Conservation (phyloP, 2,888 invertebrate genomes). For the Drosophila pegasa region DNA sequence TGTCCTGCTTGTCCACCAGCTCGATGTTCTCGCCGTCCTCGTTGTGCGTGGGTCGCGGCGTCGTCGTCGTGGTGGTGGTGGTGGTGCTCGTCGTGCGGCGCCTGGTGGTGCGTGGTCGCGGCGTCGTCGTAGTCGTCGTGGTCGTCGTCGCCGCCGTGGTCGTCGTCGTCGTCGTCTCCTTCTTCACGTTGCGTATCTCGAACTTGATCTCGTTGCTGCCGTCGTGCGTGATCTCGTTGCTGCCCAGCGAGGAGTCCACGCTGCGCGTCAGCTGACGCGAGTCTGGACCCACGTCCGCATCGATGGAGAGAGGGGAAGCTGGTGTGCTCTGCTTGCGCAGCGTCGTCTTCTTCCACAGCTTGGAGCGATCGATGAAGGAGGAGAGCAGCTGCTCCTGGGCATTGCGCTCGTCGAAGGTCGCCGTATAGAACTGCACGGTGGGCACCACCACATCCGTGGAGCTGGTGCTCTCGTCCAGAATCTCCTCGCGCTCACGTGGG, state of each 20-base stretch:
- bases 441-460: conserved; percentile 84
- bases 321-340: conserved; percentile 48
- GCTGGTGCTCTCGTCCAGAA: conserved; percentile 85
- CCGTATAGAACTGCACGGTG: conserved; percentile 87
- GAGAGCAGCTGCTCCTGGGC: conserved; percentile 81
- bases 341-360: conserved; percentile 71
- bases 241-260: conserved; percentile 78
- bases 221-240: conserved; percentile 82
- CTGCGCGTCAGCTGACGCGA: conserved; percentile 84
- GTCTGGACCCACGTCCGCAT: conserved; percentile 38
- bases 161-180: conserved; percentile 80
- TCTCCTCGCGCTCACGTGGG: conserved; percentile 79
- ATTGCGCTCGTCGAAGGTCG: conserved; percentile 81
- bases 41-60: conserved; percentile 89
- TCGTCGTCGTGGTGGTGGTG: conserved; percentile 86
- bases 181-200: conserved; percentile 79
- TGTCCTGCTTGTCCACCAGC: conserved; percentile 89
- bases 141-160: conserved; percentile 55
- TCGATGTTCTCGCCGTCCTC: conserved; percentile 89
- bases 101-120: conserved; percentile 55
- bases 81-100: conserved; percentile 54
- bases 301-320: conserved; percentile 27
- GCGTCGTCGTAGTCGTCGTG: conserved; percentile 86
- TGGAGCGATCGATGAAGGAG: conserved; percentile 81
- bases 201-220: conserved; percentile 81